Base-by-base conservation (phyloP, 2,113 vertebrate species). In the Callorhinus ursinus region DNA sequence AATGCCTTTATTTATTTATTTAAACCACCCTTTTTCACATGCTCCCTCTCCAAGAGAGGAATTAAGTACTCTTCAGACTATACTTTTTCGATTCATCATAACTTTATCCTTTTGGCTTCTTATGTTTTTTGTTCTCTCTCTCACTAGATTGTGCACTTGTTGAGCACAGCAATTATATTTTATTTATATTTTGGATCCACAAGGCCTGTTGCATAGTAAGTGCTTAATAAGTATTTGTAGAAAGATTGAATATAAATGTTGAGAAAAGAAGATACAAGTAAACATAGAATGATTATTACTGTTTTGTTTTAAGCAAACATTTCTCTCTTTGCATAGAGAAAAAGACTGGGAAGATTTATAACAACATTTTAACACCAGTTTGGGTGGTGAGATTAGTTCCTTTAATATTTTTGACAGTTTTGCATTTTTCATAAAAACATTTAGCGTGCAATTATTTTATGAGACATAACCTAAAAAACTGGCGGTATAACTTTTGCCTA, bases 371-470 rank as follows among this genome's bases (percentile, higher is more conserved):
- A 89, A 80, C 10, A 79, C 19, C 59, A 69, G 11, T 95, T 97
- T 90, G 53, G 21, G 39, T 97, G 46, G 65, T 83, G 33, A 96
- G 74, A 77, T 95, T 77, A 71, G 55, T 90, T 88, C 94, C 63
- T 95, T 92, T 74, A 86, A 14, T 96, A 72, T 93, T 93, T 90
- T 97, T 92, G 77, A 24, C 21, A 71, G 67, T 88, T 96, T 69
- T 80, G n/a, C 39, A 49, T 94, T 91, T 79, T 90, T 90, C 46
- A 95, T 91, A 88, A 93, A 92, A 83, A 65, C 31, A 69, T 81
- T 90, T 84, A 80, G 90, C 49, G 1, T 90, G 49, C 14, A 93
- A 7, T 92, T 85, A 89, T 89, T 97, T 96, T n/a, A 67, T 90
- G 69, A 96, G 39, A 39, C 12, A 79, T 74, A 86, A 72, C 57